A percentile compares a stretch with the other conserved stretches of the same genome.
phyloP scores from a whole-genome alignment of 1,140 invertebrate genomes.

The Helicoverpa zea region DNA sequence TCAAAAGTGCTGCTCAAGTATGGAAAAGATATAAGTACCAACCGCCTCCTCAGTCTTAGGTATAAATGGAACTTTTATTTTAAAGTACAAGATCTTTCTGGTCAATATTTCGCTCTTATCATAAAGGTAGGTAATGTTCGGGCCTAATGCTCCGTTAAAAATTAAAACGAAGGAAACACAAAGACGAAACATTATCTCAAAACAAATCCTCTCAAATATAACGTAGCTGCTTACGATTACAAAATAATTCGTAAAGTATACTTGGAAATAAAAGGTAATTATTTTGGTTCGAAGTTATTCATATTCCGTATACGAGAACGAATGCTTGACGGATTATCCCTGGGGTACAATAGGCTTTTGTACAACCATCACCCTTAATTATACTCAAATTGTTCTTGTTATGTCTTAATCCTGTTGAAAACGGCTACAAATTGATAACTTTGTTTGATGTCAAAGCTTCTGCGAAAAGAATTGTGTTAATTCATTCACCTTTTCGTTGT shows the following conservation, averaged over 20 bases:
- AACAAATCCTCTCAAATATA: constrained; percentile 15
- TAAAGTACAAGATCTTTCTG: no score
- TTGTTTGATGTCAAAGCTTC: constrained; percentile 41
- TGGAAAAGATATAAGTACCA: no score
- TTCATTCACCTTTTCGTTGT: neutral
- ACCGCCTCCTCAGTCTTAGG: no score
- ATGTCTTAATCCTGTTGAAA: constrained; percentile 48
- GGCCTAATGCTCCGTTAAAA: no score
- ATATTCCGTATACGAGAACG: constrained; percentile 26
- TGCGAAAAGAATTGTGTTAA: constrained; percentile 23
- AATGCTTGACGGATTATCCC: constrained; percentile 52
- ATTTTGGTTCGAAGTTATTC: constrained; percentile 42
- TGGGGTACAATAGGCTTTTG: constrained; percentile 47
- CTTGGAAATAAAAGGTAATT: constrained; percentile 39
- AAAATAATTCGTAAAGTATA: constrained; percentile 24
- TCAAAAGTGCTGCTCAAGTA: no score
- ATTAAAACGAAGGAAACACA: neutral
- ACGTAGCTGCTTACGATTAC: constrained; percentile 28
- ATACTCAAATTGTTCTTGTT: constrained; percentile 53
- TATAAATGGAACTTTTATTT: no score
- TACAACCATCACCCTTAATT: constrained; percentile 48
- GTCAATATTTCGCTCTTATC: no score
- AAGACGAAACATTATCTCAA: neutral
- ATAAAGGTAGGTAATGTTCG: no score
- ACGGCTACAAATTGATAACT: constrained; percentile 51